Percentiles rank a stretch among this genome's conserved stretches.
phyloP scores from a whole-genome alignment of 2,888 invertebrate genomes.

The Polietes domitor region DNA sequence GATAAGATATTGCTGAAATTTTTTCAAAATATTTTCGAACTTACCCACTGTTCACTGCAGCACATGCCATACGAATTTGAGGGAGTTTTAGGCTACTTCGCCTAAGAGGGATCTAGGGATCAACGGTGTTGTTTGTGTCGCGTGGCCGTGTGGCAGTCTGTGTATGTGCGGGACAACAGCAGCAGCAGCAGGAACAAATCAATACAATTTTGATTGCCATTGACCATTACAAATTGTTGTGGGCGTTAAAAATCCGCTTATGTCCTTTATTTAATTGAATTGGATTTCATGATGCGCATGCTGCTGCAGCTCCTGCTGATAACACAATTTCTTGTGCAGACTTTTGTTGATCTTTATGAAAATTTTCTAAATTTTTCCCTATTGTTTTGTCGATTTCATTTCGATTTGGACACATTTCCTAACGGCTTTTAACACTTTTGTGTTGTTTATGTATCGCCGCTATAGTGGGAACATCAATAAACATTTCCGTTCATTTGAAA shows the following conservation, averaged over 20 bases:
- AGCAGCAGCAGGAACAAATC: constrained; percentile 43
- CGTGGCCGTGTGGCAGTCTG: neutral
- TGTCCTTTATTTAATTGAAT: constrained; percentile 67
- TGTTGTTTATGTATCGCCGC: neutral
- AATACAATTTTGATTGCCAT: constrained; percentile 64
- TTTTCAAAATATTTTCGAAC: too few species aligned
- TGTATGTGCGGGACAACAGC: constrained; percentile 1
- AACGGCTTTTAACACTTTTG: constrained; percentile 61
- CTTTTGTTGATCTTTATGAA: constrained; percentile 37
- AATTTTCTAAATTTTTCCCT: constrained; percentile 73
- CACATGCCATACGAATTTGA: neutral
- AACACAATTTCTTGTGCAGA: constrained; percentile 3
- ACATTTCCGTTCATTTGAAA: constrained; percentile 46
- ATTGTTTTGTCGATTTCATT: constrained; percentile 43
- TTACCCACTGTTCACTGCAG: too few species aligned
- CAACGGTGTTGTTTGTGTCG: constrained; percentile 11
- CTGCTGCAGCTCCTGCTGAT: constrained; percentile 14
- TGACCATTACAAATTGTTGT: constrained; percentile 81
- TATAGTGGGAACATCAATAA: constrained; percentile 58
- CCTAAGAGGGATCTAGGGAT: constrained; percentile 44
- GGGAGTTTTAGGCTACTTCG: constrained; percentile 47
- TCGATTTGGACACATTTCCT: constrained; percentile 41
- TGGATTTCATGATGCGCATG: constrained; percentile 52
- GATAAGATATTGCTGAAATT: too few species aligned
- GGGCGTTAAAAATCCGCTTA: constrained; percentile 81